A percentile compares a stretch with the other conserved stretches of the same genome.
Evolutionary conservation across 2,797 vertebrate species (phyloP).

Genomic region (Notoglanidium macrostoma): DNA sequence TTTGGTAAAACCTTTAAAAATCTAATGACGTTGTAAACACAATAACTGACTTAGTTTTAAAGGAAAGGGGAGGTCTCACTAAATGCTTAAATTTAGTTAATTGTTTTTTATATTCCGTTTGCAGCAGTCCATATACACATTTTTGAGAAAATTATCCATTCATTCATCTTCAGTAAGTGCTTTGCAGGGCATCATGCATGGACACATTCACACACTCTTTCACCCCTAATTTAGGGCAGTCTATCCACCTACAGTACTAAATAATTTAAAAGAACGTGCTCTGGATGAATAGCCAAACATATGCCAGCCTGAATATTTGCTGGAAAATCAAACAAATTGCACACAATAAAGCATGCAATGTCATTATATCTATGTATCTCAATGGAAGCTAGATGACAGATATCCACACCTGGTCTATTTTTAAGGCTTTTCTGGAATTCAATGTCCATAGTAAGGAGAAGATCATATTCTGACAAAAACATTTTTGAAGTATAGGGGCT

Average conservation of each 20-base stretch:
- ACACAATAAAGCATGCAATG: neutral
- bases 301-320: neutral
- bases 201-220: neutral
- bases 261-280: constrained; percentile 15
- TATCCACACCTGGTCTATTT: neutral
- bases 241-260: neutral
- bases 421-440: neutral
- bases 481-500: too few relatives aligned
- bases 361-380: neutral
- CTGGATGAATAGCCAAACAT: constrained; percentile 12
- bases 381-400: neutral
- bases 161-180: neutral
- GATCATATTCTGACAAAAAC: neutral
- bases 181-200: too few relatives aligned
- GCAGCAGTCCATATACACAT: neutral
- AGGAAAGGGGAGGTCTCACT: neutral
- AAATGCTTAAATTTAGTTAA: neutral
- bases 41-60: neutral
- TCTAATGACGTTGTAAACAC: neutral
- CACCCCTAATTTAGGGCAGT: neutral
- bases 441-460: neutral
- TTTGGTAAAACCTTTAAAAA: too few relatives aligned
- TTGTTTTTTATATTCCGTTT: neutral
- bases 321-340: constrained; percentile 4
- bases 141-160: neutral